Percentiles rank a stretch among this genome's conserved stretches.
These are phyloP conservation scores for Mamestra configurata DNA, from an alignment of 1,140 invertebrate species.

Conservation along the genomic window DNA sequence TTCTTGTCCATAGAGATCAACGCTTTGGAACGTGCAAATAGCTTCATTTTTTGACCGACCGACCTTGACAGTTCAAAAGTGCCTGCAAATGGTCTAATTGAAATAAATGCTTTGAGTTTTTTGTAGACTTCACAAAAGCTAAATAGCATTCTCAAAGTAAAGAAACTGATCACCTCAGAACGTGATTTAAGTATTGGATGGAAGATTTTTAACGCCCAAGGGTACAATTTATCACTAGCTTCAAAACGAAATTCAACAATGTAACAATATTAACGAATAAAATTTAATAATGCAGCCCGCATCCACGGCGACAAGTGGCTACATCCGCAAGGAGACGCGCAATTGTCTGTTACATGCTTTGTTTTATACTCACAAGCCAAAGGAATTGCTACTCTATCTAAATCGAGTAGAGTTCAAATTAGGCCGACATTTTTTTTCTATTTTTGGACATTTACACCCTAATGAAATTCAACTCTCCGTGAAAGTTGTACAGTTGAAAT, in stretches of 20 bases:
- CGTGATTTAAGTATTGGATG: background rate
- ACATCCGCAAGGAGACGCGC: constrained; percentile 54
- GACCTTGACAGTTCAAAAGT: too few species aligned
- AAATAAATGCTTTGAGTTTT: too few species aligned
- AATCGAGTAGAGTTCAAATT: background rate
- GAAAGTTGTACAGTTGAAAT: constrained; percentile 19
- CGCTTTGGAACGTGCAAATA: too few species aligned
- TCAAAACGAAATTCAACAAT: constrained; percentile 39
- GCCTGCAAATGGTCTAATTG: too few species aligned
- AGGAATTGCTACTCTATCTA: background rate
- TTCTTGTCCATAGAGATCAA: too few species aligned
- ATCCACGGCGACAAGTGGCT: constrained; percentile 51
- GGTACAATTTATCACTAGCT: background rate
- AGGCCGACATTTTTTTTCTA: background rate
- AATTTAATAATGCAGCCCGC: constrained; percentile 48
- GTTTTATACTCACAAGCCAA: constrained; percentile 37
- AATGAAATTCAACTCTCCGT: constrained; percentile 19
- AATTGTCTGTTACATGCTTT: constrained; percentile 58
- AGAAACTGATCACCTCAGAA: too few species aligned
- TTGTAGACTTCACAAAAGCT: too few species aligned
- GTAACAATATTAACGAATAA: constrained; percentile 46
- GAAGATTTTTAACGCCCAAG: background rate
- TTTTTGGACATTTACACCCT: background rate
- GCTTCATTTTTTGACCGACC: too few species aligned
- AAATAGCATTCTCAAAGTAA: too few species aligned